Evolutionary conservation across 23 tunicate genomes (phyloP).

Genomic region (Trididemnum miniatum): DNA sequence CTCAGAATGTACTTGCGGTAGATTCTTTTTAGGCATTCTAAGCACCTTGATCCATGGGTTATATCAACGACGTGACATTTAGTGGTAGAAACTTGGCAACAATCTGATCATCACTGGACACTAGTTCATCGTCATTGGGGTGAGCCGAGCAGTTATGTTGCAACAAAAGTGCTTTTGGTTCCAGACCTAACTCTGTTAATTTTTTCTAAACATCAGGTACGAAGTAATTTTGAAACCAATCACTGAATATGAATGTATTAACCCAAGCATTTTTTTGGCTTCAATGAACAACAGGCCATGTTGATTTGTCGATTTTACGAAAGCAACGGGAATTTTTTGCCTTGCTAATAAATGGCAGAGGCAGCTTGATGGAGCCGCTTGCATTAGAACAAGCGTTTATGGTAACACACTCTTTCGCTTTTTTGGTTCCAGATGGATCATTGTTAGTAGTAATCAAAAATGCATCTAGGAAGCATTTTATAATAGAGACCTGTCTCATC

Average conservation of each 20-base stretch:
- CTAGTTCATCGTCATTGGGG: slow-evolving; percentile 3
- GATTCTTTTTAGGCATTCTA: slow-evolving; percentile 18
- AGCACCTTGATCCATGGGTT: slow-evolving; percentile 20
- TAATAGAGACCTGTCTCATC: no score
- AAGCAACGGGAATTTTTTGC: slow-evolving; percentile 32
- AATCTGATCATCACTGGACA: slow-evolving; percentile 5
- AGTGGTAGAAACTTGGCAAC: slow-evolving; percentile 29
- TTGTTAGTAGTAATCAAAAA: slow-evolving; percentile 24
- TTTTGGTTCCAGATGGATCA: slow-evolving; percentile 29
- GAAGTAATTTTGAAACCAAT: slow-evolving; percentile 29
- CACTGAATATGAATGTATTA: slow-evolving; percentile 5
- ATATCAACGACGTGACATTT: slow-evolving; percentile 25
- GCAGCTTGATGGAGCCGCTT: slow-evolving; percentile 38
- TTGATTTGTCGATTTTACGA: slow-evolving; percentile 18
- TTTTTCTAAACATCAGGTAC: slow-evolving; percentile 23
- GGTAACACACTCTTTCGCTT: slow-evolving; percentile 8
- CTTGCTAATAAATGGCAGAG: slow-evolving; percentile 26
- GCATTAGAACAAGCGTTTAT: slow-evolving; percentile 30
- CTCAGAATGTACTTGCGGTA: neutral
- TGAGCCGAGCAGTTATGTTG: slow-evolving; percentile 11
- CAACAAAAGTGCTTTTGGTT: slow-evolving; percentile 21
- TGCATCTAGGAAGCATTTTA: no score
- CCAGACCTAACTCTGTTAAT: slow-evolving; percentile 13
- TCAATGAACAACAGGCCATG: slow-evolving; percentile 34
- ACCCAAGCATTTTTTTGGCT: no score